Evolutionary conservation across 2,888 invertebrate species (phyloP).

Genomic region (Callosobruchus maculatus): DNA sequence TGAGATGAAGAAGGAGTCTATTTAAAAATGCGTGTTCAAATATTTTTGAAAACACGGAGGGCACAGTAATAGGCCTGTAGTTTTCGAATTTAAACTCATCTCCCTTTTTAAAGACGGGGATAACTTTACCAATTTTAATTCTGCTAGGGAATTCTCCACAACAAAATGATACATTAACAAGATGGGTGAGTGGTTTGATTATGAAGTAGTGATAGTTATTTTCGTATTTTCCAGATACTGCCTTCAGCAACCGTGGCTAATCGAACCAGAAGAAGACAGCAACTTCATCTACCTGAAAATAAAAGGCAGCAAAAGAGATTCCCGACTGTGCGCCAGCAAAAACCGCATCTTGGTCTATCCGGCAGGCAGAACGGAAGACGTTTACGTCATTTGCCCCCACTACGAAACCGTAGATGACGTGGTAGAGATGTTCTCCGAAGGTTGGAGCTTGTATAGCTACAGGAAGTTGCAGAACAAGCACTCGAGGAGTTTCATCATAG

Average conservation of each 20-base stretch:
- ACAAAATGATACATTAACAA: too few species aligned
- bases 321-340: slow-evolving; percentile 59
- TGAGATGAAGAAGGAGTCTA: too few species aligned
- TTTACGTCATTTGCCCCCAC: slow-evolving; percentile 65
- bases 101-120: too few species aligned
- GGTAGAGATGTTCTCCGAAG: slow-evolving; percentile 70
- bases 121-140: too few species aligned
- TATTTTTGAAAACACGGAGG: too few species aligned
- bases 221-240: slow-evolving; percentile 50
- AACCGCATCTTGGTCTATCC: slow-evolving; percentile 72
- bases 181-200: too few species aligned
- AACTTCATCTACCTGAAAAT: slow-evolving; percentile 71
- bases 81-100: too few species aligned
- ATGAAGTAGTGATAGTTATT: too few species aligned
- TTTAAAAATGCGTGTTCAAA: too few species aligned
- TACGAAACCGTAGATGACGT: slow-evolving; percentile 46
- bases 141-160: too few species aligned
- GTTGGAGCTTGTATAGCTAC: slow-evolving; percentile 47
- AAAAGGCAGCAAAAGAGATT: slow-evolving; percentile 55
- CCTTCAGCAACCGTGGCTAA: slow-evolving; percentile 73
- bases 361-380: slow-evolving; percentile 60
- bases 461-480: slow-evolving; percentile 50
- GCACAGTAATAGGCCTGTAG: too few species aligned
- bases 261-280: slow-evolving; percentile 70
- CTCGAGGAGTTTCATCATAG: slow-evolving; percentile 69